phyloP scores from a whole-genome alignment of 2,113 vertebrate species.

The Anguilla rostrata region DNA sequence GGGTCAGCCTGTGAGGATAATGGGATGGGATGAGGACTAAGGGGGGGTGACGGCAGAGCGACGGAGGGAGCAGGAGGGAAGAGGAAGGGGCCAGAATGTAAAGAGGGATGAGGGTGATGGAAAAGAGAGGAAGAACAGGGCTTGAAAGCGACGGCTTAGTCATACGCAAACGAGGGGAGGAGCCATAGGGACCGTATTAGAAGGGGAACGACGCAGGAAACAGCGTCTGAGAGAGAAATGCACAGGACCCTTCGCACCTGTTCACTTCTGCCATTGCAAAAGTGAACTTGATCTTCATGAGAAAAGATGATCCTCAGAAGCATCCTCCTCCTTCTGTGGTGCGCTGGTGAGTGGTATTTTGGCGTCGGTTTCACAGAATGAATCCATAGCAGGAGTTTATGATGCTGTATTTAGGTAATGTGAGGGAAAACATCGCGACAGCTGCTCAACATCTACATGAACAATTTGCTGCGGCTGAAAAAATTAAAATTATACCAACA shows the following conservation, averaged over 20 bases:
- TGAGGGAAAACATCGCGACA: background rate
- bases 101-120: background rate
- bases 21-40: background rate
- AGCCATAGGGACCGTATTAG: background rate
- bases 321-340: constrained; percentile 46
- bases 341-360: constrained; percentile 54
- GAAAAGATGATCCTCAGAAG: constrained; percentile 36
- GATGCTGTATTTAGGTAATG: background rate
- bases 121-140: background rate
- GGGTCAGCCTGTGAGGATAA: background rate
- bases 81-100: background rate
- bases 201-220: background rate
- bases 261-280: background rate
- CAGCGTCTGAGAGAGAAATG: background rate
- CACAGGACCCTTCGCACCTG: background rate
- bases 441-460: too few relatives aligned
- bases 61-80: background rate
- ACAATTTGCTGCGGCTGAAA: too few relatives aligned
- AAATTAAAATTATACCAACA: too few relatives aligned
- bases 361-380: background rate
- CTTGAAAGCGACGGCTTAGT: background rate
- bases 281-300: background rate
- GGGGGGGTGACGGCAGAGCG: background rate
- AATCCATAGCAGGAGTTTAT: background rate
- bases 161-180: background rate